Percentiles rank a stretch among this genome's conserved stretches.
Conservation (phyloP, 2,888 invertebrate genomes). For the Pristionchus entomophagus region DNA sequence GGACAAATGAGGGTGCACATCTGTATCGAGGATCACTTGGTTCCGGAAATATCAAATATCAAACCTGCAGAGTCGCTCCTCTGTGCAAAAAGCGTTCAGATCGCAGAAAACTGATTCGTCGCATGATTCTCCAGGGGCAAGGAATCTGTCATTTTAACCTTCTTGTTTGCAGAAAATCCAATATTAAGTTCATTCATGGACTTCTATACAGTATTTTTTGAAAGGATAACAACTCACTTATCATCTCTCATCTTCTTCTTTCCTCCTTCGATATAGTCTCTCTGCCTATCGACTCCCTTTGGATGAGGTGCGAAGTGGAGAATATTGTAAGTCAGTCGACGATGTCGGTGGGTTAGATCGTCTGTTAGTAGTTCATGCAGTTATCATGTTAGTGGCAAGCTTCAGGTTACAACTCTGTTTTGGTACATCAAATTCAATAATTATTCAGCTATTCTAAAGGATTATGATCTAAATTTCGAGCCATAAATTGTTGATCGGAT, state of each 20-base stretch:
- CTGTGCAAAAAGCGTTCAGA: conserved; percentile 36
- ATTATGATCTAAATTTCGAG: not conserved
- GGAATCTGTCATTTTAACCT: not conserved
- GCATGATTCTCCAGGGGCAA: conserved; percentile 41
- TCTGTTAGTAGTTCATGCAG: conserved; percentile 24
- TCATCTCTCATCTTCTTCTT: conserved; percentile 1
- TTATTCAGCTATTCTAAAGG: not conserved
- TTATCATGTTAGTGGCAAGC: not conserved
- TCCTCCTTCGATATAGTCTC: not conserved
- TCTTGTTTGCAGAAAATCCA: too few relatives aligned
- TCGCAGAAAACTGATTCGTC: conserved; percentile 43
- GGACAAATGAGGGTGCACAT: conserved; percentile 11
- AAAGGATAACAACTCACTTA: too few relatives aligned
- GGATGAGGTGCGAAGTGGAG: conserved; percentile 11
- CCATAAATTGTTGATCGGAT: not conserved
- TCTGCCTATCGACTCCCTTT: not conserved
- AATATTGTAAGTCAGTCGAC: conserved; percentile 20
- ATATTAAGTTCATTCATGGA: too few relatives aligned
- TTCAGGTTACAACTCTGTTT: too few relatives aligned
- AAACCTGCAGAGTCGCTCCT: conserved; percentile 42
- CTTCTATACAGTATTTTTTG: too few relatives aligned
- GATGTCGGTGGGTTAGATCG: not conserved
- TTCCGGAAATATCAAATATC: not conserved
- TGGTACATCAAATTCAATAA: too few relatives aligned
- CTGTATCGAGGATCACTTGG: not conserved